A percentile compares a stretch with the other conserved stretches of the same genome.
phyloP scores from a whole-genome alignment of 2,113 vertebrate genomes.

The Oncorhynchus mykiss region DNA sequence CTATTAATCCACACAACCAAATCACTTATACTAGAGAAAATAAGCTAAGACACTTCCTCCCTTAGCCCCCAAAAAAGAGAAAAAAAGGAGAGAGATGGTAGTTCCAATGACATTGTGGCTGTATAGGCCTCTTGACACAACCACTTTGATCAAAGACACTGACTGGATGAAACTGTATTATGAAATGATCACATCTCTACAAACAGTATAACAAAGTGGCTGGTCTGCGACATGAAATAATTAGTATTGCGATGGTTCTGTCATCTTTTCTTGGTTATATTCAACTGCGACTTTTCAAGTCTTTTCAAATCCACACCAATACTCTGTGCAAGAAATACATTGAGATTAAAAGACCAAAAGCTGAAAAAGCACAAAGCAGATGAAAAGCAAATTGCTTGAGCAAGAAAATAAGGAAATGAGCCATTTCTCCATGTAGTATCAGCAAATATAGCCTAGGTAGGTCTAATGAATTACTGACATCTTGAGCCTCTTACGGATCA shows the following conservation, averaged over 20 bases:
- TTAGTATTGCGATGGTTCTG: constrained; percentile 55
- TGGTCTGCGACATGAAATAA: constrained; percentile 19
- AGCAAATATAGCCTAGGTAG: constrained; percentile 38
- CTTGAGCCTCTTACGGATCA: not conserved
- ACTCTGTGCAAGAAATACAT: constrained; percentile 54
- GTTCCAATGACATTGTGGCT: constrained; percentile 43
- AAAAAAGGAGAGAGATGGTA: constrained; percentile 43
- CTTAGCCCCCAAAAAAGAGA: constrained; percentile 34
- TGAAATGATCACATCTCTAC: constrained; percentile 44
- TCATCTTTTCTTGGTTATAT: constrained; percentile 41
- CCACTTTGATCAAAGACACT: constrained; percentile 7
- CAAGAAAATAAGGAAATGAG: constrained; percentile 45
- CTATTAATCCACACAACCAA: constrained; percentile 71
- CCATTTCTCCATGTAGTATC: constrained; percentile 15
- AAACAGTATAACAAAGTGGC: constrained; percentile 55
- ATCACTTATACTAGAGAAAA: constrained; percentile 51
- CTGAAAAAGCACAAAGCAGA: constrained; percentile 23
- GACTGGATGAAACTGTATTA: constrained; percentile 5
- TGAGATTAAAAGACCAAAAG: constrained; percentile 36
- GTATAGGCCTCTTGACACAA: constrained; percentile 28
- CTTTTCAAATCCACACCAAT: constrained; percentile 48
- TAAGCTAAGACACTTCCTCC: constrained; percentile 29
- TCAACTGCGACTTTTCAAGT: constrained; percentile 27
- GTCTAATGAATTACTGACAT: not conserved
- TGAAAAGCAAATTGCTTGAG: constrained; percentile 41